These are phyloP conservation scores for Neelides folsomi DNA, from an alignment of 2,888 invertebrate genomes.

Conservation along the genomic window DNA sequence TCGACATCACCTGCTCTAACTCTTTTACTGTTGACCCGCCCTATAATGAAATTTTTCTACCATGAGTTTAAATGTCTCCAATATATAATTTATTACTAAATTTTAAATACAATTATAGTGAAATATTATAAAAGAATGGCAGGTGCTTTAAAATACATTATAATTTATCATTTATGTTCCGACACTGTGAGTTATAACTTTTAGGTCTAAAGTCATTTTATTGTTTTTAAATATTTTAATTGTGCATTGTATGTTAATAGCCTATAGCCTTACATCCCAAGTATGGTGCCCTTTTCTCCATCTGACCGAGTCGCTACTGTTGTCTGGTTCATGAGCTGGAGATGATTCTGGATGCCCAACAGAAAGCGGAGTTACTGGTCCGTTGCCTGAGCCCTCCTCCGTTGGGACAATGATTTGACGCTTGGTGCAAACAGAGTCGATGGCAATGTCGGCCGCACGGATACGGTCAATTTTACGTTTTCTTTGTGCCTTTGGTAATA, in stretches of 20 bases:
- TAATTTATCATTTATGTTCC: too few relatives aligned
- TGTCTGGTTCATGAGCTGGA: conserved; percentile 30
- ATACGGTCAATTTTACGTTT: conserved; percentile 36
- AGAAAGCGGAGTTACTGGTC: conserved; percentile 22
- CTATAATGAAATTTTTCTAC: conserved; percentile 11
- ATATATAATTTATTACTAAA: too few relatives aligned
- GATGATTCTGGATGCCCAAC: conserved; percentile 19
- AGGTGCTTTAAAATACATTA: too few relatives aligned
- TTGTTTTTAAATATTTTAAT: too few relatives aligned
- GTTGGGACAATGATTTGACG: conserved; percentile 33
- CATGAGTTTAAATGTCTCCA: too few relatives aligned
- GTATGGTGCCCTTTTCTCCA: conserved; percentile 31
- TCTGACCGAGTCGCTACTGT: conserved; percentile 24
- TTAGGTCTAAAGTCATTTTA: too few relatives aligned
- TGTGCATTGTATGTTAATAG: background rate
- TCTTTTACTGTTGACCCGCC: conserved; percentile 62
- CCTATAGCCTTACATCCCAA: conserved; percentile 28
- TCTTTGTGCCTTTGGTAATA: conserved; percentile 35
- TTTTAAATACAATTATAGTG: too few relatives aligned
- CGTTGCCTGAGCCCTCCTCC: conserved; percentile 16
- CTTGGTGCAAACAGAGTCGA: conserved; percentile 27
- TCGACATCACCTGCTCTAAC: conserved; percentile 91
- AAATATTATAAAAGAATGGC: too few relatives aligned
- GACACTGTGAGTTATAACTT: too few relatives aligned
- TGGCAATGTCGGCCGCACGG: background rate